Percentiles rank a stretch among this genome's conserved stretches.
phyloP scores from a whole-genome alignment of 2,113 vertebrate species.

The Chaenocephalus aceratus region DNA sequence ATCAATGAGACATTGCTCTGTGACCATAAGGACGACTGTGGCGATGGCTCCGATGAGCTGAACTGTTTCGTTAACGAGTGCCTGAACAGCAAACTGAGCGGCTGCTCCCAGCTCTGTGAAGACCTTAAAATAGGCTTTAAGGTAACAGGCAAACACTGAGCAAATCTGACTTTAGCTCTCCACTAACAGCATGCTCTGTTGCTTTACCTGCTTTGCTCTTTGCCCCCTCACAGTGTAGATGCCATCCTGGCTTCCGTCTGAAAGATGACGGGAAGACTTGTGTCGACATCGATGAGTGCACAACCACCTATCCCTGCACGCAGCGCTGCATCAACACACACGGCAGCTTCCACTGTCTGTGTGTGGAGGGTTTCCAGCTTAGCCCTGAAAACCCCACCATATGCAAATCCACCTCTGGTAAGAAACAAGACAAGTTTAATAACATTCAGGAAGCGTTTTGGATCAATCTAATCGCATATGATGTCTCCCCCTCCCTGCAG shows the following conservation, averaged over 20 bases:
- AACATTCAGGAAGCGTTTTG: conserved; percentile 4
- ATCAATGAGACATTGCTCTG: conserved; percentile 90
- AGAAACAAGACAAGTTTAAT: conserved; percentile 46
- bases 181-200: too few species aligned
- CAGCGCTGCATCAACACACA: conserved; percentile 96
- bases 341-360: conserved; percentile 96
- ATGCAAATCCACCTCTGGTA: conserved; percentile 95
- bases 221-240: conserved; percentile 89
- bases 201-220: conserved; percentile 47
- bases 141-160: conserved; percentile 63
- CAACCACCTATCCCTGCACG: conserved; percentile 94
- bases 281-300: conserved; percentile 94
- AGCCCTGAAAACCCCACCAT: conserved; percentile 89
- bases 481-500: conserved; percentile 74
- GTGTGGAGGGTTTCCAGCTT: conserved; percentile 90
- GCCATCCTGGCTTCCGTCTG: conserved; percentile 92
- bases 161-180: neutral
- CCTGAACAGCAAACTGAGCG: conserved; percentile 92
- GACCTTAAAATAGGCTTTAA: conserved; percentile 97
- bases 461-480: conserved; percentile 29
- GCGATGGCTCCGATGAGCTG: conserved; percentile 91
- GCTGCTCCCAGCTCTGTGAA: conserved; percentile 95
- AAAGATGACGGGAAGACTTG: conserved; percentile 96
- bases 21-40: conserved; percentile 91
- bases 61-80: conserved; percentile 97